phyloP scores from a whole-genome alignment of 2,888 invertebrate species.

The Drosophila paranaensis region DNA sequence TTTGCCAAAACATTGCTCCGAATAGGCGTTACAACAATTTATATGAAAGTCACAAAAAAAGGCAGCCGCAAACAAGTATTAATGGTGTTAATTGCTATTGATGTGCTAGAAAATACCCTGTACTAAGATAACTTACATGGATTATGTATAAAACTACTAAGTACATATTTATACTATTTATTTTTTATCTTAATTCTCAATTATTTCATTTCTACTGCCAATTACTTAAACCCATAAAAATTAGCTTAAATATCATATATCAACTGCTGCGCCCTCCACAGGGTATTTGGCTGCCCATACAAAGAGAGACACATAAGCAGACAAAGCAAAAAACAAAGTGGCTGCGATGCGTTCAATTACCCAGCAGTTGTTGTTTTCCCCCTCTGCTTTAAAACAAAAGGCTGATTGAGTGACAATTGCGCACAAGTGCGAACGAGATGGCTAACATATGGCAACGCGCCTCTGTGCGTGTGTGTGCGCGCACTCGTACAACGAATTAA shows the following conservation, averaged over 20 bases:
- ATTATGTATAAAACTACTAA: background rate
- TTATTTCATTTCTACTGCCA: background rate
- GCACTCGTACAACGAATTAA: constrained; percentile 72
- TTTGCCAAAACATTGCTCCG: constrained; percentile 69
- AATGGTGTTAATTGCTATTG: too few relatives aligned
- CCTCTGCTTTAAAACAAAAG: constrained; percentile 64
- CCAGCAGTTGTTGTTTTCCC: constrained; percentile 37
- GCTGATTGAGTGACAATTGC: constrained; percentile 60
- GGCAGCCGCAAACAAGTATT: constrained; percentile 27
- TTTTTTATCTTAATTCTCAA: too few relatives aligned
- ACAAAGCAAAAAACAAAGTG: constrained; percentile 46
- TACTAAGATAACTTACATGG: background rate
- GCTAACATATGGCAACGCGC: constrained; percentile 13
- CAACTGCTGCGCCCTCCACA: background rate
- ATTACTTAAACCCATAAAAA: too few relatives aligned
- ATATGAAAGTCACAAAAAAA: constrained; percentile 62
- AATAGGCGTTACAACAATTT: constrained; percentile 78
- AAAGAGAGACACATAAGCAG: background rate
- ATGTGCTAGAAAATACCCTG: constrained; percentile 22
- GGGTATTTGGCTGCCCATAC: constrained; percentile 34
- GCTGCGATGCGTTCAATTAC: constrained; percentile 67
- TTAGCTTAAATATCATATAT: background rate
- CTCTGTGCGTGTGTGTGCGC: constrained; percentile 18
- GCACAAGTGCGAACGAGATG: constrained; percentile 41
- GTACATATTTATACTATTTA: background rate